Conservation (phyloP, 2,888 invertebrate species). For the Phymatocera aterrima region DNA sequence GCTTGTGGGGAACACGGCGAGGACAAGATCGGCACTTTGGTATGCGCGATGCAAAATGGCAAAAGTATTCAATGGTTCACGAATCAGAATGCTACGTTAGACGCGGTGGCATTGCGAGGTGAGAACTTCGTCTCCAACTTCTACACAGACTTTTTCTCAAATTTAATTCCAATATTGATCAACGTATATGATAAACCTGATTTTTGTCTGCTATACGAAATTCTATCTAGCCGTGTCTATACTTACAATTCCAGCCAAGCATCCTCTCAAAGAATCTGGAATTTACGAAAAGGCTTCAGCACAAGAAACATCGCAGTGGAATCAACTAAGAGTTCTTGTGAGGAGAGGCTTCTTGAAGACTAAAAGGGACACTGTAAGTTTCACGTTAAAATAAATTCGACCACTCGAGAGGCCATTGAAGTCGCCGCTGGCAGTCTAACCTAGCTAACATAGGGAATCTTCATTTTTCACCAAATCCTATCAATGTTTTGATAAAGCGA, state of each 20-base stretch:
- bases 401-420: not conserved
- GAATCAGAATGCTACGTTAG: slow-evolving; percentile 77
- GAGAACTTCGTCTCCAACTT: slow-evolving; percentile 33
- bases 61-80: slow-evolving; percentile 83
- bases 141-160: not conserved
- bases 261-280: slow-evolving; percentile 52
- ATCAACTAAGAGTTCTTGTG: slow-evolving; percentile 85
- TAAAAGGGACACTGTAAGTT: slow-evolving; percentile 82
- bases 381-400: not conserved
- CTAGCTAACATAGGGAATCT: too few species aligned
- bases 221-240: not conserved
- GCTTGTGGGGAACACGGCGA: slow-evolving; percentile 94
- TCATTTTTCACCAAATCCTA: too few species aligned
- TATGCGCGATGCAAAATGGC: slow-evolving; percentile 84
- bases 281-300: slow-evolving; percentile 51
- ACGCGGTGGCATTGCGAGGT: slow-evolving; percentile 78
- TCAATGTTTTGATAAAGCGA: too few species aligned
- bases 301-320: slow-evolving; percentile 83
- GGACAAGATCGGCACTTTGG: slow-evolving; percentile 82
- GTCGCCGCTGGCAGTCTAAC: too few species aligned
- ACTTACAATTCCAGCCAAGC: slow-evolving; percentile 56
- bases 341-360: slow-evolving; percentile 85
- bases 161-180: not conserved
- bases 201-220: not conserved
- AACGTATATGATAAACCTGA: not conserved